Percentiles rank a stretch among this genome's conserved stretches.
These are phyloP conservation scores for Crocallis elinguaria DNA, from an alignment of 2,888 invertebrate genomes.

Conservation along the genomic window DNA sequence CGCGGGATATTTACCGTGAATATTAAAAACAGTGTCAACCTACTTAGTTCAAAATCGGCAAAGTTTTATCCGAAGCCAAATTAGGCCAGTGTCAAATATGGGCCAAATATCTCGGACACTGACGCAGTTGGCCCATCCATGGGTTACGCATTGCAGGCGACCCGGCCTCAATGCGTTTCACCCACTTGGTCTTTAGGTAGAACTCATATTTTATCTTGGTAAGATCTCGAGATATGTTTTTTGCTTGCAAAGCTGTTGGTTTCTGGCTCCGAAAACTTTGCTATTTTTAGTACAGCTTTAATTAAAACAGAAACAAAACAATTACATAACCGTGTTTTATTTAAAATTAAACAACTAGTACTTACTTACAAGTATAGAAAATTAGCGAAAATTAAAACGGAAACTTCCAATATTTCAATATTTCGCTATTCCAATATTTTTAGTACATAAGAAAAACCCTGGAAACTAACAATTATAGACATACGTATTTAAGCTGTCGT, in stretches of 20 bases:
- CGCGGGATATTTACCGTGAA: neutral
- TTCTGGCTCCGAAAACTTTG: too few relatives aligned
- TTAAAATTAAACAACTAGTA: too few relatives aligned
- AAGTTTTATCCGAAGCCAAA: slow-evolving; percentile 7
- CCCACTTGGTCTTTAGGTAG: slow-evolving; percentile 1
- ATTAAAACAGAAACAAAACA: too few relatives aligned
- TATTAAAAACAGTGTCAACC: neutral
- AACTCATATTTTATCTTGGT: neutral
- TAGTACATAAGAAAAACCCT: too few relatives aligned
- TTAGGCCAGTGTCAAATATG: neutral
- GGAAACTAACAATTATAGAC: too few relatives aligned
- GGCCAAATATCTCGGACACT: slow-evolving; percentile 1
- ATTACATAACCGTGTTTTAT: too few relatives aligned
- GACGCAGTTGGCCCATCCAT: neutral
- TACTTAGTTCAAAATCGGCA: neutral
- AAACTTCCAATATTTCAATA: too few relatives aligned
- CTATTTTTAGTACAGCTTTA: too few relatives aligned
- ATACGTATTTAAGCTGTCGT: too few relatives aligned
- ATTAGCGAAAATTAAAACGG: too few relatives aligned
- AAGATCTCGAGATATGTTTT: neutral
- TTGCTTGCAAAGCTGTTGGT: neutral
- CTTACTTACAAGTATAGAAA: too few relatives aligned
- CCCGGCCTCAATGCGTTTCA: slow-evolving; percentile 16
- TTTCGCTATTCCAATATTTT: too few relatives aligned
- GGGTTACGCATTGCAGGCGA: slow-evolving; percentile 22